Evolutionary conservation across 2,888 invertebrate species (phyloP).

Genomic region (Acleris cristana): DNA sequence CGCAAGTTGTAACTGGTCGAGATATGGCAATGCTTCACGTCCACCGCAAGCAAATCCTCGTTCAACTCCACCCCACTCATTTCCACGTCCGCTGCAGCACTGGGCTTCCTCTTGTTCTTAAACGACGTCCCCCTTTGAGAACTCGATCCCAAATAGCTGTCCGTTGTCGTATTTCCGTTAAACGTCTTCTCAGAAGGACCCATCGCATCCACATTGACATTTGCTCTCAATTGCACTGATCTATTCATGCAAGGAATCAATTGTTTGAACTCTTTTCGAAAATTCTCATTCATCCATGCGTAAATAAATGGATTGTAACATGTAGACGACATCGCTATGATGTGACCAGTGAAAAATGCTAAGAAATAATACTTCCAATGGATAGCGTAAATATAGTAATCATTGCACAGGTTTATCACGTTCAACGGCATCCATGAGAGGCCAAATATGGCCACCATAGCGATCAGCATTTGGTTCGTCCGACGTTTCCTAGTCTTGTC

Average conservation of each 20-base stretch:
- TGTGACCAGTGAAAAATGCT: slow-evolving; percentile 95
- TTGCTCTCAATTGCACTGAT: slow-evolving; percentile 67
- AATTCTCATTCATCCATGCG: slow-evolving; percentile 98
- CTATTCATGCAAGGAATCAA: slow-evolving; percentile 87
- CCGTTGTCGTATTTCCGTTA: slow-evolving; percentile 90
- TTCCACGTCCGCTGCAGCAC: slow-evolving; percentile 85
- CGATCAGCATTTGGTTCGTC: slow-evolving; percentile 98
- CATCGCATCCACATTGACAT: slow-evolving; percentile 78
- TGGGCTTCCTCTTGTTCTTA: slow-evolving; percentile 81
- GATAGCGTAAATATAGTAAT: slow-evolving; percentile 89
- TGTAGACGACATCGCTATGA: slow-evolving; percentile 97
- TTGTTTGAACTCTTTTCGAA: slow-evolving; percentile 95
- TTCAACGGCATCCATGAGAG: slow-evolving; percentile 98
- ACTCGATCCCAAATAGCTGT: slow-evolving; percentile 84
- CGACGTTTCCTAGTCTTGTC: slow-evolving; percentile 95
- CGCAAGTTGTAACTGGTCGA: slow-evolving; percentile 78
- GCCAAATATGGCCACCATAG: slow-evolving; percentile 98
- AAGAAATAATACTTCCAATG: slow-evolving; percentile 93
- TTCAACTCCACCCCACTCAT: slow-evolving; percentile 79
- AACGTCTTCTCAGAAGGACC: slow-evolving; percentile 88
- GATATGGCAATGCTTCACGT: slow-evolving; percentile 79
- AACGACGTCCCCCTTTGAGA: slow-evolving; percentile 81
- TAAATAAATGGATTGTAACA: slow-evolving; percentile 98
- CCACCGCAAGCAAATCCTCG: slow-evolving; percentile 72
- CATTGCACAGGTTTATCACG: slow-evolving; percentile 92